Base-by-base conservation (phyloP, 2,888 invertebrate species). In the Sinotaia quadrata region DNA sequence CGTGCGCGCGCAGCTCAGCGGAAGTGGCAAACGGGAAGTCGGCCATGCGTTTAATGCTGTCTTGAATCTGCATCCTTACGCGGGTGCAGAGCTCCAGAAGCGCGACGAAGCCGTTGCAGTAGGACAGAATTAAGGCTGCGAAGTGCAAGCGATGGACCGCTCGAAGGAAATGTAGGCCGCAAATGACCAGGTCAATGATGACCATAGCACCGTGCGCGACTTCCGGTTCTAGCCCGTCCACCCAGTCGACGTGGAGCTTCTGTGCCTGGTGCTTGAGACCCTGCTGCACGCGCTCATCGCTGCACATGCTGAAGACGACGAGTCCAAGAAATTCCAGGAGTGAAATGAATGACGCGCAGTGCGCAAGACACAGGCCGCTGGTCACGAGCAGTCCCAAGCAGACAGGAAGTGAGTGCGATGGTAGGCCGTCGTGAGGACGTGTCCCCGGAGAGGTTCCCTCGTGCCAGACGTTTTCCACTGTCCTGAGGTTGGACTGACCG, bases 71-170 rank as follows among this genome's bases (percentile, higher is more conserved):
- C 7, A 49, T 29, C 67, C 67, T 59, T 8, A 59, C 67, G 15
- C 37, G 47, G 4, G 41, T 47, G 12, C 49, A 41, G n/a, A 67
- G 51, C 37, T 67, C 67, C 67, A 67, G 47, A 8, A 67, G 34
- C 24, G 67, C 58, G 7, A 54, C 59, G 29, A 67, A 59, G 4
- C 41, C 37, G 27, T 67, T 67, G 24, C 51, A 67, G 31, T 67
- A 67, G 21, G 51, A 51, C 24, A 67, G 3, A 12, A 27, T 33
- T 4, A 37, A 18, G 12, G 59, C 15, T 31, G 41, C 51, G 12
- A 31, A 41, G 8, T 54, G 12, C 1, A 2, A 29, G 7, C 44
- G 10, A 36, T 31, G 37, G 12, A 54, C 18, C 1, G 54, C 54
- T 15, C 10, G 18, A 2, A 65, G 18, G 44, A 65, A 65, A 24